Percentiles rank a stretch among this genome's conserved stretches.
phyloP scores from a whole-genome alignment of 2,113 vertebrate species.

The Seriola quinqueradiata region DNA sequence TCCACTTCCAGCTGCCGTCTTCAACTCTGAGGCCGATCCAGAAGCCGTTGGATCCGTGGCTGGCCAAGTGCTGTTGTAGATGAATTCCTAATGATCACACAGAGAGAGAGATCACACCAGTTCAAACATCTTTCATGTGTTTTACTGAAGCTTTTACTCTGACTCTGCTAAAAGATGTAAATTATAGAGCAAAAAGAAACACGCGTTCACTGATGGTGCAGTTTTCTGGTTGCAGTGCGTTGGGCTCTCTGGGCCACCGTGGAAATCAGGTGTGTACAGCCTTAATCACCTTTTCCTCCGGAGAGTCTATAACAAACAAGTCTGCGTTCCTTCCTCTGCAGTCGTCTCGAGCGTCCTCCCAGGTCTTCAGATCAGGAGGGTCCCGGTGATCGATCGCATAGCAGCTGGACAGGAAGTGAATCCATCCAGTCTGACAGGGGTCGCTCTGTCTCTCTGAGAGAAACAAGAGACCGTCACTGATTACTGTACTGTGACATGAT shows the following conservation, averaged over 20 bases:
- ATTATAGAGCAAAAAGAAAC: too few species aligned
- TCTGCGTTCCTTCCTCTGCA: constrained; percentile 1
- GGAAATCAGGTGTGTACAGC: too few species aligned
- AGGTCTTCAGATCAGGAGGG: neutral
- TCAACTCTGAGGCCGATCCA: constrained; percentile 13
- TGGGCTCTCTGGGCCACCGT: too few species aligned
- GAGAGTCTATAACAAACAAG: neutral
- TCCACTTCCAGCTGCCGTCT: neutral
- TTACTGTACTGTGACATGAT: too few species aligned
- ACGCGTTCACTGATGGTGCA: too few species aligned
- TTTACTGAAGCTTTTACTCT: too few species aligned
- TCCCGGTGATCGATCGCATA: neutral
- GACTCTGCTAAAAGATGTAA: too few species aligned
- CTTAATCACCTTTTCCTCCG: neutral
- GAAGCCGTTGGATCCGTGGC: neutral
- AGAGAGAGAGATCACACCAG: too few species aligned
- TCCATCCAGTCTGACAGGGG: constrained; percentile 1
- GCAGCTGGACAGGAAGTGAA: constrained; percentile 14
- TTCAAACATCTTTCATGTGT: too few species aligned
- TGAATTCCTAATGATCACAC: constrained; percentile 1
- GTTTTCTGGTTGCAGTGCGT: too few species aligned
- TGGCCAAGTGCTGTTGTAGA: neutral
- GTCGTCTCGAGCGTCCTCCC: constrained; percentile 12
- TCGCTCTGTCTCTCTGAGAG: constrained; percentile 6
- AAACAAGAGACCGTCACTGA: neutral